These are phyloP conservation scores for Drosophila longiperda DNA, from an alignment of 2,888 invertebrate genomes.

Conservation along the genomic window DNA sequence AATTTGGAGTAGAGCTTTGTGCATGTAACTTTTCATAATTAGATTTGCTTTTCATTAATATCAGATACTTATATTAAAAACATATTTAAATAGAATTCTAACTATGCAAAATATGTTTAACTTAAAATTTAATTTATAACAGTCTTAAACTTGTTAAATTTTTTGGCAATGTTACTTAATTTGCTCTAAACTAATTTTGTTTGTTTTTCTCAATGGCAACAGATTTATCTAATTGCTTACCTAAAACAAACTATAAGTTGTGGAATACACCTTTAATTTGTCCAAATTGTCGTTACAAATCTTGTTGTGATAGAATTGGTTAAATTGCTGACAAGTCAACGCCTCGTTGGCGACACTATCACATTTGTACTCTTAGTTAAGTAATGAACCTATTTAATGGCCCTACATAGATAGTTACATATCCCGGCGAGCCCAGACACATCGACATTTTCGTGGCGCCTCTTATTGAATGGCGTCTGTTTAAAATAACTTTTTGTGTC, in stretches of 20 bases:
- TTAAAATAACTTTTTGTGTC: slow-evolving; percentile 53
- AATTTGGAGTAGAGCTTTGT: background rate
- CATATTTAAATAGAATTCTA: background rate
- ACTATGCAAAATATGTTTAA: background rate
- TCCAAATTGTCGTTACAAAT: background rate
- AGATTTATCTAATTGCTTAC: background rate
- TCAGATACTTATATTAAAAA: background rate
- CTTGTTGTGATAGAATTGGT: background rate
- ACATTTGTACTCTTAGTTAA: slow-evolving; percentile 17
- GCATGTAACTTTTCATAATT: background rate
- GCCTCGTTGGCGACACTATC: slow-evolving; percentile 1
- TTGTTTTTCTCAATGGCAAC: background rate
- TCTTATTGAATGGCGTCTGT: slow-evolving; percentile 59
- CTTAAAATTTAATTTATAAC: background rate
- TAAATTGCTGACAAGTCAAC: slow-evolving; percentile 9
- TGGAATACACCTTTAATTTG: background rate
- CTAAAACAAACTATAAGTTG: background rate
- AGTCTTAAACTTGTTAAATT: no score
- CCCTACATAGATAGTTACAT: slow-evolving; percentile 29
- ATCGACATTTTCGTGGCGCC: slow-evolving; percentile 68
- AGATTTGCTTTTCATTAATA: background rate
- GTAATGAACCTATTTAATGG: slow-evolving; percentile 54
- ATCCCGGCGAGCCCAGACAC: slow-evolving; percentile 47
- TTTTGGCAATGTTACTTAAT: background rate
- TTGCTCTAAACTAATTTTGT: background rate